phyloP scores from a whole-genome alignment of 2,113 vertebrate species.

The Microcebus lehilahytsara region DNA sequence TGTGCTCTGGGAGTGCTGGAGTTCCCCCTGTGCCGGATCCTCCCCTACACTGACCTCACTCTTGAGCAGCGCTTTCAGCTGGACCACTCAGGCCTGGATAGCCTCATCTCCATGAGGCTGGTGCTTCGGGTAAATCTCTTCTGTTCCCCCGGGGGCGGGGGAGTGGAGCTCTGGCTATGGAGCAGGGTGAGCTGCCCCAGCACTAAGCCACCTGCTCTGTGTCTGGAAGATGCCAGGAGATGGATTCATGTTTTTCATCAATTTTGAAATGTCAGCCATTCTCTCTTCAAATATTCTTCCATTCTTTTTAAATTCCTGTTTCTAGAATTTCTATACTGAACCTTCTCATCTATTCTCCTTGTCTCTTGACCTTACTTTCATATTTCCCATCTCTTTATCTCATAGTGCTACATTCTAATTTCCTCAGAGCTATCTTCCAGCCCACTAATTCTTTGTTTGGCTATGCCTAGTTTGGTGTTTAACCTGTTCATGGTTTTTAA shows the following conservation, averaged over 20 bases:
- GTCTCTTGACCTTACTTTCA: neutral
- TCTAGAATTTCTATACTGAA: neutral
- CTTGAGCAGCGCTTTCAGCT: slow-evolving; percentile 92
- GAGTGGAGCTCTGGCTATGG: neutral
- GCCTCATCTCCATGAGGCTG: slow-evolving; percentile 93
- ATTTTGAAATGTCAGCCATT: neutral
- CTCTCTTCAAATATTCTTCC: neutral
- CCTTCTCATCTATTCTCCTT: neutral
- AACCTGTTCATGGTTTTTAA: neutral
- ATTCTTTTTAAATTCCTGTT: neutral
- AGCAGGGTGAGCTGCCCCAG: neutral
- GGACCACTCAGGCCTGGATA: slow-evolving; percentile 92
- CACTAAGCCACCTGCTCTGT: neutral
- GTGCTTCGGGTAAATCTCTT: slow-evolving; percentile 88
- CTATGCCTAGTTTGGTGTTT: neutral
- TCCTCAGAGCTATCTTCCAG: neutral
- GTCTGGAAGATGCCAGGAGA: neutral
- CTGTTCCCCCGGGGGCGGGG: rapidly evolving
- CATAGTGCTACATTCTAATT: neutral
- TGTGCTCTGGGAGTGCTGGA: slow-evolving; percentile 87
- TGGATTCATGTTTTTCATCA: neutral
- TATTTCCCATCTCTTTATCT: neutral
- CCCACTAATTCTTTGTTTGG: neutral
- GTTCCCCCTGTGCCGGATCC: slow-evolving; percentile 88
- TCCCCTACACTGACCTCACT: slow-evolving; percentile 85